A percentile compares a stretch with the other conserved stretches of the same genome.
Conservation (phyloP, 2,797 vertebrate genomes). For the Vespertilio murinus region DNA sequence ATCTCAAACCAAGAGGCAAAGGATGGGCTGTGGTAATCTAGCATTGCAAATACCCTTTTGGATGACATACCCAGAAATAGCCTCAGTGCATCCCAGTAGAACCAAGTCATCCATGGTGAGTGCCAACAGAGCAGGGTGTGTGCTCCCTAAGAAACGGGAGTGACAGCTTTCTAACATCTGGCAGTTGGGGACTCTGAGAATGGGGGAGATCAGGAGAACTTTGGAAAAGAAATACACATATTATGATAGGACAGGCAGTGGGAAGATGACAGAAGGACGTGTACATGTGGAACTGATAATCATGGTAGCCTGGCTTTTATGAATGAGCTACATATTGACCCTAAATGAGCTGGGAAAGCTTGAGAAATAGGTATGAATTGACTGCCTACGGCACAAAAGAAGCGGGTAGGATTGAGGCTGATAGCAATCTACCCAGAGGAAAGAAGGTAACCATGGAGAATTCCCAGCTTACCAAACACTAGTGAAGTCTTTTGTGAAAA, state of each 20-base stretch:
- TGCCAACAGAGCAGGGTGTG: not conserved
- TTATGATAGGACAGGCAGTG: not conserved
- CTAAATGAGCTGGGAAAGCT: not conserved
- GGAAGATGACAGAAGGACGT: not conserved
- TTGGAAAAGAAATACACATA: not conserved
- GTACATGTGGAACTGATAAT: not conserved
- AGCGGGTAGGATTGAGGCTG: not conserved
- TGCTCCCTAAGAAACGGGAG: not conserved
- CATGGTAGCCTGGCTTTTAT: not conserved
- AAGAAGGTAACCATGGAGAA: not conserved
- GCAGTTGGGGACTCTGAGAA: not conserved
- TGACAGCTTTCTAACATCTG: not conserved
- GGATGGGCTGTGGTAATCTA: not conserved
- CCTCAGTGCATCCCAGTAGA: not conserved
- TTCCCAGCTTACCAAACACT: not conserved
- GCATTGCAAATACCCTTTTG: not conserved
- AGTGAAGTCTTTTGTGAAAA: not conserved
- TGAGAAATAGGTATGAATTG: not conserved
- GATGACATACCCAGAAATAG: not conserved
- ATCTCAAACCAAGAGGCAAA: not conserved
- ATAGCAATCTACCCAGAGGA: not conserved
- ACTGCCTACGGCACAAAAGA: not conserved
- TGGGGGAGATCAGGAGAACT: not conserved
- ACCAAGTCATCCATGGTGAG: not conserved
- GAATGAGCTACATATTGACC: not conserved